These are phyloP conservation scores for Spinus olivaceus DNA, from an alignment of 2,797 vertebrate species.

Conservation along the genomic window DNA sequence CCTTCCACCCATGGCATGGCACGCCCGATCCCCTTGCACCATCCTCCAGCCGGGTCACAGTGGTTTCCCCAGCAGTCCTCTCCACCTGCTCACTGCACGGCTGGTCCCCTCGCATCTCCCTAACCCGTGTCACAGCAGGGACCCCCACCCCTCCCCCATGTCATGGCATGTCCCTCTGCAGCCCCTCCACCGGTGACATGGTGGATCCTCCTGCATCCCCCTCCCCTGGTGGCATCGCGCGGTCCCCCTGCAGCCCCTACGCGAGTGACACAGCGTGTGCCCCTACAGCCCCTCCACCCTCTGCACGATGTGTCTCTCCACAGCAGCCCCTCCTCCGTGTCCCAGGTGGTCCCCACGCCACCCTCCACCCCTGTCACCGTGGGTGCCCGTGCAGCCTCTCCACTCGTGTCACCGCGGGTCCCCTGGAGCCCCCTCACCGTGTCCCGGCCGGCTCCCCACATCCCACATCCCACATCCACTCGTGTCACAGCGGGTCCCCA, in stretches of 20 bases:
- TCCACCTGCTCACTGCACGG: accelerated
- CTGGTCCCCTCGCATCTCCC: neutral
- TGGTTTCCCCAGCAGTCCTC: neutral
- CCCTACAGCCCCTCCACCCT: neutral
- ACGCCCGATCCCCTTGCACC: neutral
- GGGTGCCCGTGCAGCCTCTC: neutral
- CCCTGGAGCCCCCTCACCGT: neutral
- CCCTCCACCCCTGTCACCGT: neutral
- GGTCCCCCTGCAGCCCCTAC: neutral
- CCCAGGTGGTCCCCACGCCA: neutral
- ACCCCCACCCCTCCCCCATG: neutral
- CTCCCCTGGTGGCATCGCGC: neutral
- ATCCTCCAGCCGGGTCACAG: neutral
- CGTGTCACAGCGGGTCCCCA: neutral
- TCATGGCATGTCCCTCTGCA: neutral
- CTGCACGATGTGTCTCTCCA: neutral
- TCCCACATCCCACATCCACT: neutral
- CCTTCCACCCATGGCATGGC: neutral
- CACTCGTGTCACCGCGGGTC: neutral
- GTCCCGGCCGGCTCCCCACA: neutral
- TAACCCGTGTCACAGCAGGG: neutral
- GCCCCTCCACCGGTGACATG: neutral
- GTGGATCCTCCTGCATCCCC: neutral
- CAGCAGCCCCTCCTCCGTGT: neutral
- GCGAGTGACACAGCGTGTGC: neutral